These are phyloP conservation scores for Sinella curviseta DNA, from an alignment of 1,140 invertebrate genomes.

Conservation along the genomic window DNA sequence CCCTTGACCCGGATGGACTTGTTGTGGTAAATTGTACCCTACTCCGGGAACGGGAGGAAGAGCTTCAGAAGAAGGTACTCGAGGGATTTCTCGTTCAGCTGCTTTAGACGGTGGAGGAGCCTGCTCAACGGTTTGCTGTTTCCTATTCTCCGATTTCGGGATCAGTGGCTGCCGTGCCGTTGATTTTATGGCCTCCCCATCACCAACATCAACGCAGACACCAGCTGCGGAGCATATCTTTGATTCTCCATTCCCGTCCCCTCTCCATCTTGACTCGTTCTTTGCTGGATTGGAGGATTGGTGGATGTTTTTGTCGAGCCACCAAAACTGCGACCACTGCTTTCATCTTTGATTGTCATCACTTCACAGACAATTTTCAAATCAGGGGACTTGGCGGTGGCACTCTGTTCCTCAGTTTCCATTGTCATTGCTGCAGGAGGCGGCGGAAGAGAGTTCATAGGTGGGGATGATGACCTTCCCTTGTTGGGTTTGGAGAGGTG, in stretches of 20 bases:
- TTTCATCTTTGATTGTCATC: slow-evolving; percentile 56
- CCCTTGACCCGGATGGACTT: background rate
- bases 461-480: slow-evolving; percentile 18
- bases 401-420: slow-evolving; percentile 32
- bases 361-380: slow-evolving; percentile 48
- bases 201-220: background rate
- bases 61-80: slow-evolving; percentile 64
- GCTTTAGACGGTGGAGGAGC: background rate
- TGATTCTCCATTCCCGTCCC: background rate
- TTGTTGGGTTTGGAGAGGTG: slow-evolving; percentile 26
- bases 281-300: background rate
- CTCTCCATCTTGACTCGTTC: background rate
- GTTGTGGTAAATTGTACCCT: slow-evolving; percentile 60
- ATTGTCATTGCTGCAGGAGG: slow-evolving; percentile 31
- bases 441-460: no score
- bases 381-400: background rate
- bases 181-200: slow-evolving; percentile 37
- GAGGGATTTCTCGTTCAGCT: background rate
- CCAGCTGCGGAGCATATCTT: no score
- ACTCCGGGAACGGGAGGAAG: slow-evolving; percentile 83
- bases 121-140: background rate
- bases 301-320: background rate
- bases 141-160: background rate
- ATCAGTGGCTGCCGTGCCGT: background rate
- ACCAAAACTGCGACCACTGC: slow-evolving; percentile 52